Percentiles rank a stretch among this genome's conserved stretches.
phyloP scores from a whole-genome alignment of 2,888 invertebrate genomes.

The Acrobasis repandana region DNA sequence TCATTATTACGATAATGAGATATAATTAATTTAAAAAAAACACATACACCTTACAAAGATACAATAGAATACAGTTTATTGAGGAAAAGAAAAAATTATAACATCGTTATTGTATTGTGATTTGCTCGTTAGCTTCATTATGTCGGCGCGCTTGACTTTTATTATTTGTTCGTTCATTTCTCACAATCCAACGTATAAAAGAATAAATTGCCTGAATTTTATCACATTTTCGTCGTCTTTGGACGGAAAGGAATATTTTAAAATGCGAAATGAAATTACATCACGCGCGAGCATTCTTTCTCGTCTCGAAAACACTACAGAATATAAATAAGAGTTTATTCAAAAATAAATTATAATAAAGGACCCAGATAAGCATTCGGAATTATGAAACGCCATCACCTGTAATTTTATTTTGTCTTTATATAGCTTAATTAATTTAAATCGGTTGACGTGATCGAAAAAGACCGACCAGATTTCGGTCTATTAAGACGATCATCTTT shows the following conservation, averaged over 20 bases:
- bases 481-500: no score
- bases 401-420: no score
- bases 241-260: not conserved
- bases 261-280: slow-evolving; percentile 12
- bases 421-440: no score
- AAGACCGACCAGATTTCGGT: no score
- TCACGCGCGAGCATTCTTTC: not conserved
- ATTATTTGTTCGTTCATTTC: slow-evolving; percentile 38
- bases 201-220: slow-evolving; percentile 33
- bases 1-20: no score
- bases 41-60: not conserved
- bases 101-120: slow-evolving; percentile 33
- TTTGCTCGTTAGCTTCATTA: slow-evolving; percentile 49
- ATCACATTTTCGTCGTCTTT: slow-evolving; percentile 30
- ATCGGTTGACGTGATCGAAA: no score
- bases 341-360: not conserved
- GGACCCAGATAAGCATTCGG: not conserved
- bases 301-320: not conserved
- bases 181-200: slow-evolving; percentile 31
- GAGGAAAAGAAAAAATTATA: slow-evolving; percentile 25
- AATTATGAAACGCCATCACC: no score
- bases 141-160: slow-evolving; percentile 41
- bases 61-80: not conserved
- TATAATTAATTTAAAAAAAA: no score
- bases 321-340: not conserved